phyloP scores from a whole-genome alignment of 2,113 vertebrate genomes.

The Tamias sibiricus region DNA sequence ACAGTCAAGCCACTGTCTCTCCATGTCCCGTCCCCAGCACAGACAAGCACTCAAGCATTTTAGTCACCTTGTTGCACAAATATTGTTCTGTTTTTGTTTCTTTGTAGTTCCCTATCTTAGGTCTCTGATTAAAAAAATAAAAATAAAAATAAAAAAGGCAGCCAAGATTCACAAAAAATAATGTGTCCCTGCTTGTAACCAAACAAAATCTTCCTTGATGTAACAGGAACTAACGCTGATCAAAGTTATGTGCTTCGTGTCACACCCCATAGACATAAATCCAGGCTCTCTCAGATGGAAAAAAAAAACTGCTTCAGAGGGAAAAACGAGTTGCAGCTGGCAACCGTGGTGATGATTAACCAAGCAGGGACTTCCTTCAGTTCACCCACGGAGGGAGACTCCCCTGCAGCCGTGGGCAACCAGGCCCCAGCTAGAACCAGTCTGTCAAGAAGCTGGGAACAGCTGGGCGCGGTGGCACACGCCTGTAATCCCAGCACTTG shows the following conservation, averaged over 20 bases:
- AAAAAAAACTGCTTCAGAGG: not conserved
- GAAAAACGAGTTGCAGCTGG: not conserved
- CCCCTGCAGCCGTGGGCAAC: not conserved
- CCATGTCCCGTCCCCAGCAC: not conserved
- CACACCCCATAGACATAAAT: not conserved
- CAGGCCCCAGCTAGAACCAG: not conserved
- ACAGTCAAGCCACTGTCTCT: too few species aligned
- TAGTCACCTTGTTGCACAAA: not conserved
- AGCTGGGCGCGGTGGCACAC: too few species aligned
- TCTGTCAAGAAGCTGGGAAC: not conserved
- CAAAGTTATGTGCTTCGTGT: not conserved
- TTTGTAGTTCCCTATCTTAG: not conserved
- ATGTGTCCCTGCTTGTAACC: not conserved
- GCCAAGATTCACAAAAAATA: constrained; percentile 27
- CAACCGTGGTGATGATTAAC: accelerated
- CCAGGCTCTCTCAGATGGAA: not conserved
- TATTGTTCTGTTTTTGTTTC: not conserved
- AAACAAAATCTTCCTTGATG: not conserved
- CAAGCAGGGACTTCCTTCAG: not conserved
- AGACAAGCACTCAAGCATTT: not conserved
- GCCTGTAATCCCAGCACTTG: too few species aligned
- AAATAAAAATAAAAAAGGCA: constrained; percentile 6
- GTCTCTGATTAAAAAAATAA: not conserved
- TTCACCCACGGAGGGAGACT: accelerated
- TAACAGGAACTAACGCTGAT: not conserved